Base-by-base conservation (phyloP, 2,113 vertebrate species). In the Pomatorhinus ruficollis region DNA sequence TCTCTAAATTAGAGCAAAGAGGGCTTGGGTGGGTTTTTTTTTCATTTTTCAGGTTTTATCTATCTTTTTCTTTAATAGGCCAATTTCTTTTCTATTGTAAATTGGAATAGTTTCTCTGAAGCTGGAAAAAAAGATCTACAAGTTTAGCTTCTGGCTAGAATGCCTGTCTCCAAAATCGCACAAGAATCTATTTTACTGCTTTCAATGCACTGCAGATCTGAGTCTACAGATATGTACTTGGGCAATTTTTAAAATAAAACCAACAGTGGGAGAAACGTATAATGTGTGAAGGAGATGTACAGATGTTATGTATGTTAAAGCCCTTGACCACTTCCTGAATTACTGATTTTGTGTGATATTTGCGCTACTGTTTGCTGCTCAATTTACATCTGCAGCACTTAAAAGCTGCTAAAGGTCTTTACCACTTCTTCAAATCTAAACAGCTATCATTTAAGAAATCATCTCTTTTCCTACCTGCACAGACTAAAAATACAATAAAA, bases 1-100 rank as follows among this genome's bases (percentile, higher is more conserved):
- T 76, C 47, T 93, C 79, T 87, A 87, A 93, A 93, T 93, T 89
- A 70, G 45, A 92, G 60, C 12, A 70, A 69, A 86, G n/a, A 61
- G 30, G 15, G 9, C 64, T 64, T 52, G n/a, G 2, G 0, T 56
- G 11, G 28, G 77, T 56, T 56, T 21, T 53, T 68, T 52, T 69
- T 57, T 28, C 4, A 35, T 83, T 92, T 88, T 74, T 68, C 40
- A 69, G 20, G 25, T 68, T 89, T 90, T 89, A 89, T 47, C 42
- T n/a, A 15, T 77, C 16, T 87, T 89, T 92, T 92, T 63, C 54
- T 91, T 79, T 94, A 93, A 85, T 71, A 68, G 49, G 37, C 53
- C 70, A 72, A 53, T 91, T 89, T 89, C 4, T 93, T 87, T 92
- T 76, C 78, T 64, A 3, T 60, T 94, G 27, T 82, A 69, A 95